phyloP scores from a whole-genome alignment of 2,797 vertebrate genomes.

The Coreius guichenoti region DNA sequence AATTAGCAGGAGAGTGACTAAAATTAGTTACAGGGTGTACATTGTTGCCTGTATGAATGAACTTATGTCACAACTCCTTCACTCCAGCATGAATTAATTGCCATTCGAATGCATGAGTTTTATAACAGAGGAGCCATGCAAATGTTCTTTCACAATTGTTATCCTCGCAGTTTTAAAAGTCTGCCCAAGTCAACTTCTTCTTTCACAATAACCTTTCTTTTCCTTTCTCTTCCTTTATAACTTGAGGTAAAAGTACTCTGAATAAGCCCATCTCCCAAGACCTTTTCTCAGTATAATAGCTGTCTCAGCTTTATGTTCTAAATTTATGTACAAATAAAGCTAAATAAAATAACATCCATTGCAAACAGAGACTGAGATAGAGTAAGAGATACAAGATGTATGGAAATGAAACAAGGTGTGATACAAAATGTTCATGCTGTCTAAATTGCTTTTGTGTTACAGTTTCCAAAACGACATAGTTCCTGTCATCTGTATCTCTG shows the following conservation, averaged over 20 bases:
- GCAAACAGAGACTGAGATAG: background rate
- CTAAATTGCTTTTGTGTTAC: background rate
- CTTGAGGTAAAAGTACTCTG: background rate
- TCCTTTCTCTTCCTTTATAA: background rate
- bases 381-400: background rate
- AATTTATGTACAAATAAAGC: background rate
- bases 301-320: background rate
- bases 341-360: background rate
- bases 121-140: background rate
- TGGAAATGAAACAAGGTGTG: background rate
- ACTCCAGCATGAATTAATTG: background rate
- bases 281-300: background rate
- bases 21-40: background rate
- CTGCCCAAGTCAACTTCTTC: background rate
- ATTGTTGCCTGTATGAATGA: background rate
- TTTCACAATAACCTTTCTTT: background rate
- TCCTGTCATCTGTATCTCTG: conserved; percentile 2
- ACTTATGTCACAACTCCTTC: background rate
- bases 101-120: background rate
- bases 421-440: background rate
- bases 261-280: background rate
- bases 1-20: background rate
- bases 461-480: background rate
- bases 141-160: background rate
- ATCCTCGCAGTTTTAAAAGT: background rate